Conservation (phyloP, 2,113 vertebrate species). For the Podarcis raffonei region DNA sequence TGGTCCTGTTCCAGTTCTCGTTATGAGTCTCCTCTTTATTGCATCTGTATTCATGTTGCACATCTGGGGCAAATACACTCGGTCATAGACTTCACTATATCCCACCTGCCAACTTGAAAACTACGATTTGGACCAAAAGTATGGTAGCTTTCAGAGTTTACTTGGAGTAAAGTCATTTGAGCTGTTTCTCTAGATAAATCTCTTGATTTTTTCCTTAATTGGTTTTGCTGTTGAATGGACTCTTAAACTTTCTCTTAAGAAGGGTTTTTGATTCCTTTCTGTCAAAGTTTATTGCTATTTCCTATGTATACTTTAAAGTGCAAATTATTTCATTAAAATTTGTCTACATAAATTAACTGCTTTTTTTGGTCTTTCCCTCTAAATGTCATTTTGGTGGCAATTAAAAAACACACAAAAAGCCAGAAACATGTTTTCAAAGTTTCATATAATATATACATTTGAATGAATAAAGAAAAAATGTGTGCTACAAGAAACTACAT, state of each 20-base stretch:
- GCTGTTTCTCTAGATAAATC: constrained; percentile 61
- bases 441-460: neutral
- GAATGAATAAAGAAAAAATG: no score
- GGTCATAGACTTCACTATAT: constrained; percentile 84
- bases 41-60: constrained; percentile 99
- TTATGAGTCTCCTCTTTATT: constrained; percentile 99
- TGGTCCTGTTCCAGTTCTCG: constrained; percentile 96
- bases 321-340: constrained; percentile 65
- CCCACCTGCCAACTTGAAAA: constrained; percentile 73
- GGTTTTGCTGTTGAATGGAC: constrained; percentile 60
- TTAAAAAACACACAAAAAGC: neutral
- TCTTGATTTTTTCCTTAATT: constrained; percentile 49
- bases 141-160: constrained; percentile 68
- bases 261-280: constrained; percentile 48
- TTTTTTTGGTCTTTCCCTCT: neutral
- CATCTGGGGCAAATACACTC: constrained; percentile 99
- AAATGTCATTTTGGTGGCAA: neutral
- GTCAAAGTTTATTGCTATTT: constrained; percentile 42
- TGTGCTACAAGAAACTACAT: no score
- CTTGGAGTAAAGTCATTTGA: constrained; percentile 64
- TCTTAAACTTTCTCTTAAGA: constrained; percentile 57
- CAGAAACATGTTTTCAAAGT: neutral
- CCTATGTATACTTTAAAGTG: constrained; percentile 52
- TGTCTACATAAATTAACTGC: constrained; percentile 40
- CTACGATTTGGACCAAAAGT: constrained; percentile 93